phyloP scores from a whole-genome alignment of 1,140 invertebrate genomes.

The Mactra quadrangularis region DNA sequence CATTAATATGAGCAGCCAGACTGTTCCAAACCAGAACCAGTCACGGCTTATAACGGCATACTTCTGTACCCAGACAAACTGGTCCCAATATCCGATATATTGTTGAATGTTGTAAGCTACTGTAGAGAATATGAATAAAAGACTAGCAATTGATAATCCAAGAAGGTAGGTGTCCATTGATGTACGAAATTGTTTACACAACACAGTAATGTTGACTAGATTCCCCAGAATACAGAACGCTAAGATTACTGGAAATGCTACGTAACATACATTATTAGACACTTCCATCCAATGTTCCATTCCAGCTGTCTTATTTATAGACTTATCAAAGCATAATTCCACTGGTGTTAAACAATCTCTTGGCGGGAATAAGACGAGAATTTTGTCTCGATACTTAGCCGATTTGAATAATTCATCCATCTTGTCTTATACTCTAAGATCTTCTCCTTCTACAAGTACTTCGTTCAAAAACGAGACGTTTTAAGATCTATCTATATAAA shows the following conservation, averaged over 20 bases:
- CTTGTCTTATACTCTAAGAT: too few relatives aligned
- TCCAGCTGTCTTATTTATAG: conserved; percentile 50
- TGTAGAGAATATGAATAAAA: conserved; percentile 70
- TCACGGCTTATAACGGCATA: conserved; percentile 75
- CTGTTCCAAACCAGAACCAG: conserved; percentile 79
- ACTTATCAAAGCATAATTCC: conserved; percentile 59
- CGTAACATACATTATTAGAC: conserved; percentile 76
- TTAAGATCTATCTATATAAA: too few relatives aligned
- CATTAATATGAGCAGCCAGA: conserved; percentile 80
- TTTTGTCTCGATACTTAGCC: conserved; percentile 63
- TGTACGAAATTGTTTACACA: conserved; percentile 70
- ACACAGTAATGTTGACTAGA: conserved; percentile 74
- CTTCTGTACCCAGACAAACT: conserved; percentile 71
- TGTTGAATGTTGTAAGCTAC: conserved; percentile 71
- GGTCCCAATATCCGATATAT: conserved; percentile 72
- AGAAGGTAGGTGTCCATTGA: conserved; percentile 80
- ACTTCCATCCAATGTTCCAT: conserved; percentile 76
- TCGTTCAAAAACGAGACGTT: too few relatives aligned
- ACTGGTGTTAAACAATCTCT: conserved; percentile 72
- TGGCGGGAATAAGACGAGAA: conserved; percentile 72
- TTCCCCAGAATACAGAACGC: conserved; percentile 74
- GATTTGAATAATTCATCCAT: conserved; percentile 10
- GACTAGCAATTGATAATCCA: conserved; percentile 72
- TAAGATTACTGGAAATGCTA: conserved; percentile 76
- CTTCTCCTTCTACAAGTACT: too few relatives aligned